phyloP scores from a whole-genome alignment of 30 jellyfish, hydroid and myxozoan species.

The Chrysaora quinquecirrha region DNA sequence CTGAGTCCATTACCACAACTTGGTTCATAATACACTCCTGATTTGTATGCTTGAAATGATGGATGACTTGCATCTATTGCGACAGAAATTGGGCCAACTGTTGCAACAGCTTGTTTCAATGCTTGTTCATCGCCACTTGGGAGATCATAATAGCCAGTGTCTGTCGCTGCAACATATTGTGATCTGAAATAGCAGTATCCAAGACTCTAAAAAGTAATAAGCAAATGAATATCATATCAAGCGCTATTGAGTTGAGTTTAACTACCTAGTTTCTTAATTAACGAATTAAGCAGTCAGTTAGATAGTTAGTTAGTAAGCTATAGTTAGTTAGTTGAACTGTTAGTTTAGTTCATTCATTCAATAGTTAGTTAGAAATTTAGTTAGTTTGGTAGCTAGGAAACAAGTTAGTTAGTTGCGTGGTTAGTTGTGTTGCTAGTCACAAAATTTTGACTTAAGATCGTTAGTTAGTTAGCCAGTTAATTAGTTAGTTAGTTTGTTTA shows the following conservation, averaged over 20 bases:
- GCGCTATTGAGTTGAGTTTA: background rate
- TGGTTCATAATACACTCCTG: slow-evolving; percentile 96
- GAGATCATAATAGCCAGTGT: slow-evolving; percentile 86
- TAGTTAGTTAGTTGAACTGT: too few species aligned
- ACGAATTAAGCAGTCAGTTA: too few species aligned
- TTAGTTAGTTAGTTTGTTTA: too few species aligned
- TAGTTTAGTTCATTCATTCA: too few species aligned
- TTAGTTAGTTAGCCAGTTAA: too few species aligned
- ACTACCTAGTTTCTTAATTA: background rate
- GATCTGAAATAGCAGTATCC: slow-evolving; percentile 94
- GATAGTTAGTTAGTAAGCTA: too few species aligned
- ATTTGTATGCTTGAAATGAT: slow-evolving; percentile 78
- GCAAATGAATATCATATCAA: background rate
- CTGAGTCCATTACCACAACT: slow-evolving; percentile 83
- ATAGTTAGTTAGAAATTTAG: background rate
- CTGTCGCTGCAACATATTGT: slow-evolving; percentile 79
- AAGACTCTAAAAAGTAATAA: slow-evolving; percentile 62
- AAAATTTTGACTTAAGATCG: too few species aligned
- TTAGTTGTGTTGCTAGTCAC: too few species aligned
- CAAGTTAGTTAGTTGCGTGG: too few species aligned
- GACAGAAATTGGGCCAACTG: slow-evolving; percentile 97
- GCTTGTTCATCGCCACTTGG: slow-evolving; percentile 97
- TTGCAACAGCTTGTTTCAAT: slow-evolving; percentile 88
- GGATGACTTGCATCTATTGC: slow-evolving; percentile 98
- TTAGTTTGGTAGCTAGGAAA: background rate